Evolutionary conservation across 2,888 invertebrate genomes (phyloP), one percentile per base, ranked within the genome.

Genomic region (Chalcosyrphus nemorum): DNA sequence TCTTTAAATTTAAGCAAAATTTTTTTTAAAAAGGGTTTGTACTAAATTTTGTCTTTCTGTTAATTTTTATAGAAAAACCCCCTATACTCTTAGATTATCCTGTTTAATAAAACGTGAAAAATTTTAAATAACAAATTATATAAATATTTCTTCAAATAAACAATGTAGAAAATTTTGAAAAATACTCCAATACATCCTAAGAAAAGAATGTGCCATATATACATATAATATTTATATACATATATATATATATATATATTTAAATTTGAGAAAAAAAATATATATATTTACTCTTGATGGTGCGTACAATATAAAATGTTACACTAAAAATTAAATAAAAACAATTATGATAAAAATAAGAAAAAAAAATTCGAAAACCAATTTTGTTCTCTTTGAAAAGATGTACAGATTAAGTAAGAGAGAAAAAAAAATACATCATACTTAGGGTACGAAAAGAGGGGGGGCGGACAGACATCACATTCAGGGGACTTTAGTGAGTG

Each of bases 381-480:
- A 61, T 38, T 76, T 71, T 57, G 29, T 50, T 65, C 9, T 57
- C 38, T 9, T 54, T 24, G 11, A 41, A 61, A 29, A 57, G 56
- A 63, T 81, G 50, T 74, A 63, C 70, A 72, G 57, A 78, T 66
- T 32, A 76, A 61, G 43, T 43, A 15, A 54, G 13, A 41, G 61
- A 27, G 17, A 52, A 47, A 61, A 74, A 66, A 27, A 61, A 63
- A 63, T 63, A 77, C 54, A 68, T 77, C 71, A 77, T 72, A 72
- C 63, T 61, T 72, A 72, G 35, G 76, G 70, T 61, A 76, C 76
- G 81, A 81, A 81, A 66, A 66, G 35, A 54, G 41, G 81, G 41
- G 81, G 70, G 81, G 32, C 76, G 63, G 71, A 71, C 65, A 82
- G 78, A 82, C 82, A 82, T 82, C 66, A 78, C 82, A 82, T 82